Evolutionary conservation across 2,888 invertebrate species (phyloP), one percentile per base, ranked within the genome.

Genomic region (Drosophila mimetica): DNA sequence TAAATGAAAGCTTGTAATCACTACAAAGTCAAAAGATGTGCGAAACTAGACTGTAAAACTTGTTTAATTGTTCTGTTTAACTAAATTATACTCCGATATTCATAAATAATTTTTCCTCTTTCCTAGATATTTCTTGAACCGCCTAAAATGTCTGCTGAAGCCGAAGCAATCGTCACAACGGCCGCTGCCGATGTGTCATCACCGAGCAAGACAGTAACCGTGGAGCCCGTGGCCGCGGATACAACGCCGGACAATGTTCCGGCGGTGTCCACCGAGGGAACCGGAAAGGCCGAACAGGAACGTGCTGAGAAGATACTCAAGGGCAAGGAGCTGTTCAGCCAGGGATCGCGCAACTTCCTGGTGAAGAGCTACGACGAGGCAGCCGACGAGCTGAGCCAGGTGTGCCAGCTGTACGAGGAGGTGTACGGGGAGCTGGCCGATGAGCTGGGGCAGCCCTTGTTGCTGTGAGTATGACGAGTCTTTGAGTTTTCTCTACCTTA

Each of bases 371-470:
- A 95, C 88, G 93, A 92, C 58, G 93, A 94, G 44, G 97, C 98
- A 0, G 95, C 95, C 1, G 93, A 94, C 53, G 94, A 95, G 0
- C 91, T 97, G n/a, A 94, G 95, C 58, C 92, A 94, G 78, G 96
- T 96, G 0, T 96, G 96, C 80, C 94, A 95, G 83, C 89, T 95
- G 5, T 93, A 96, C 9, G 95, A 94, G 1, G 93, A 94, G 47
- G 93, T 96, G 71, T 95, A 96, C 91, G 97, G 97, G 0, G 97
- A 97, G 74, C 93, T 94, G 20, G 96, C 96, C 4, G 95, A 96
- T 86, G 96, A 97, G 89, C 95, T 97, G 87, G 98, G 96, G 6
- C 97, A 98, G 79, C 96, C 97, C 6, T 97, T 98, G 91, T 94
- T 97, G 71, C 94, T 96, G 92, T 99, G 95, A 88, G 90, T 86